Base-by-base conservation (phyloP, 2,888 invertebrate species). In the Agrotis exclamationis region DNA sequence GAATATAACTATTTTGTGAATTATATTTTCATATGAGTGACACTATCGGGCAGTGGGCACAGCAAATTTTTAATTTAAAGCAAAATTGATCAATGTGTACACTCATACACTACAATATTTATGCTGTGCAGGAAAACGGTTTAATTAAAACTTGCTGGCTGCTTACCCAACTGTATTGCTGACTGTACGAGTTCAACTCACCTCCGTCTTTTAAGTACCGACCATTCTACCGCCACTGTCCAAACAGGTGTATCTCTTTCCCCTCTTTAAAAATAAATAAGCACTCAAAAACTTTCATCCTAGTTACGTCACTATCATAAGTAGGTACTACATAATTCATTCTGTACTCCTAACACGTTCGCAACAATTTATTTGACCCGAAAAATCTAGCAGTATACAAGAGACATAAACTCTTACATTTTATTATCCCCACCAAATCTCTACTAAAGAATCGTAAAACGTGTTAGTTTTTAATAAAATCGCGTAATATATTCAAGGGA, bases 381-480 rank as follows among this genome's bases (percentile, higher is more conserved):
- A 68, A 79, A 78, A 79, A 82, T 82, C 79, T 68, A 73, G 83
- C 45, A 2, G 50, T 66, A 50, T 60, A 82, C 72, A 72, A 54
- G 67, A 48, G 44, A 45, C 63, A 70, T 81, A 81, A 83, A 83
- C 59, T 67, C 44, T 63, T 59, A 73, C 62, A 70, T 70, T 81
- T 83, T 80, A 82, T 76, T 76, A 84, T 56, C 70, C n/a, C 59
- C 28, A 0, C 59, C 64, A 71, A 71, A 81, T 76, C 57, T 71
- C 56, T 66, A 70, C 67, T 78, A 57, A 66, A 67, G 33, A 56
- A 74, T 74, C 81, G 71, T 83, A 82, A 83, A 84, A 70, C 63
- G 75, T 77, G 77, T 72, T 65, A 74, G 77, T 77, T 82, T 82
- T 82, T 79, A 82, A 82, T 75, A 79, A 84, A 83, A 74, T 22